Evolutionary conservation across 2,113 vertebrate species (phyloP).

Genomic region (Pomatorhinus ruficollis): DNA sequence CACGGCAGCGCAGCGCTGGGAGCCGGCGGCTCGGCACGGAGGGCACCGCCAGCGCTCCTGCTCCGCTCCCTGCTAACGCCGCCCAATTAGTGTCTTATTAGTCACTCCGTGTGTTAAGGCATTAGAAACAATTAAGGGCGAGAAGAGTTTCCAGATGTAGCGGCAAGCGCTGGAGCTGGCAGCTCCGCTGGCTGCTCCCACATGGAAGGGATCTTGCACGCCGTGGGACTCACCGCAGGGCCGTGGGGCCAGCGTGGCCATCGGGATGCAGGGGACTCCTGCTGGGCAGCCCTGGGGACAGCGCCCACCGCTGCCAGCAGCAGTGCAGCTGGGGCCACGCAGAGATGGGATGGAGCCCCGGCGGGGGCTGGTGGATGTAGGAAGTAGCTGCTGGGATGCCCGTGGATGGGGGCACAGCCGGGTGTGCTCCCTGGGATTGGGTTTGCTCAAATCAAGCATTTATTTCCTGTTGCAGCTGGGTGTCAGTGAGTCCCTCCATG

Average conservation of each 20-base stretch:
- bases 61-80: not conserved
- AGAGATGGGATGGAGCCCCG: rapidly evolving
- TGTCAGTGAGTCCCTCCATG: not conserved
- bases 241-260: not conserved
- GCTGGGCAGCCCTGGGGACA: not conserved
- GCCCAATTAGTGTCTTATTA: conserved; percentile 71
- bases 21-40: not conserved
- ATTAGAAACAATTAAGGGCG: conserved; percentile 74
- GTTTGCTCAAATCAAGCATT: not conserved
- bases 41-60: not conserved
- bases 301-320: rapidly evolving
- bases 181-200: not conserved
- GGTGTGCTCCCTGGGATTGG: not conserved
- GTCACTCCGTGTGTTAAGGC: conserved; percentile 63
- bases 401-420: rapidly evolving
- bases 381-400: not conserved
- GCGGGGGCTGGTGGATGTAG: rapidly evolving
- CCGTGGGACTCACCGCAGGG: rapidly evolving
- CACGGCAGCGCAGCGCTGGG: not conserved
- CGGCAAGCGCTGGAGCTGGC: not conserved
- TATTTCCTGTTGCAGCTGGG: not conserved
- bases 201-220: not conserved
- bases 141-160: conserved; percentile 73
- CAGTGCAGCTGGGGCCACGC: rapidly evolving
- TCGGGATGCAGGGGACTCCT: rapidly evolving